Base-by-base conservation (phyloP, 2,888 invertebrate genomes). In the Podabrus alpinus region DNA sequence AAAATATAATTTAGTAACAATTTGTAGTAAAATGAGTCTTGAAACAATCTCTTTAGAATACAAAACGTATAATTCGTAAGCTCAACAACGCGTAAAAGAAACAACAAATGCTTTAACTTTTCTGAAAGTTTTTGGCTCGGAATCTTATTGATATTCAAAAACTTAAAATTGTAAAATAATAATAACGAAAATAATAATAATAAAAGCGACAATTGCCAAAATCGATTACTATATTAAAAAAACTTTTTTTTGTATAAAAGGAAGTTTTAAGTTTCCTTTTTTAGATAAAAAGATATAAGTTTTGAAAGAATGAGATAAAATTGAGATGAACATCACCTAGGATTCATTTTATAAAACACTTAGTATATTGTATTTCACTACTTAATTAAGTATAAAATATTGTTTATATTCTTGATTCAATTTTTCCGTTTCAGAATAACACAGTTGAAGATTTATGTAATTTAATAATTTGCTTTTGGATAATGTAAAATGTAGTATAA, bases 121-220 rank as follows among this genome's bases (percentile, higher is more conserved):
- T 75, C 25, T 69, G 72, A 73, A 74, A 75, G 66, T 74, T 68
- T 66, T 72, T 74, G 59, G 72, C 66, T 71, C 64, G 68, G 72
- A 73, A 70, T 70, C 77, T 77, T 82, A 84, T 85, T 83, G 83
- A 82, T 82, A 85, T 85, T 84, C 84, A 82, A 83, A 81, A 81
- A 83, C 81, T 80, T 83, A 80, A 85, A 85, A 82, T 85, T 84
- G 79, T 72, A 75, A 80, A 81, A 84, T 84, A 84, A 85, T 84
- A 83, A 81, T 85, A 84, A 29, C 29, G 29, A 29, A 29, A 29
- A 29, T 29, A 13, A 62, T 19, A 62, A 29, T 29, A 45, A 45
- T 45, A 85, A 85, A 85, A 83, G 83, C 84, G 81, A 84, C 81
- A 82, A 81, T 78, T 82, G 83, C 81, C 82, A 82, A 81, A 83